phyloP scores from a whole-genome alignment of 2,113 vertebrate genomes.

The Melanerpes aurifrons region DNA sequence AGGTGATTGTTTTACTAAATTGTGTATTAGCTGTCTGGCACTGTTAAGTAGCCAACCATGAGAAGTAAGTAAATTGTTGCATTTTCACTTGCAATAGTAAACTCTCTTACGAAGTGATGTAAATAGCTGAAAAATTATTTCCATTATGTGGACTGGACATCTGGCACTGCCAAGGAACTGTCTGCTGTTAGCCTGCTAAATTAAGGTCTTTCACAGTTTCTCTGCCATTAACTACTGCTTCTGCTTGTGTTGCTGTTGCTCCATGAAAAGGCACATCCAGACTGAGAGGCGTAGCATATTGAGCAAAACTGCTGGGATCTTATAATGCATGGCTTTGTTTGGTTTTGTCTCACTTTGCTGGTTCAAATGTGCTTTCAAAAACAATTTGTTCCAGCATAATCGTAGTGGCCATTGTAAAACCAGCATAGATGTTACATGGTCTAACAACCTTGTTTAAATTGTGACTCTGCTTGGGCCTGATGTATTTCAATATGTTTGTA shows the following conservation, averaged over 20 bases:
- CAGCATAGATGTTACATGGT: neutral
- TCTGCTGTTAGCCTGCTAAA: neutral
- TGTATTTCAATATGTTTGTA: neutral
- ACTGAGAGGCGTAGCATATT: neutral
- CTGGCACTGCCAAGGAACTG: neutral
- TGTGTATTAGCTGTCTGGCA: neutral
- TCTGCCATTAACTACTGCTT: neutral
- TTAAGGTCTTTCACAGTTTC: neutral
- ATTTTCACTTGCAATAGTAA: neutral
- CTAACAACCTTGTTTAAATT: neutral
- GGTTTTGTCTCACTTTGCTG: neutral
- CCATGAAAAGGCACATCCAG: neutral
- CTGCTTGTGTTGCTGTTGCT: neutral
- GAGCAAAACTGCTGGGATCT: neutral
- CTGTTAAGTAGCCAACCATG: neutral
- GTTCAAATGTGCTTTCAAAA: neutral
- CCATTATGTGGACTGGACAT: too few species aligned
- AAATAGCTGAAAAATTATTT: neutral
- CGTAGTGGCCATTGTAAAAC: neutral
- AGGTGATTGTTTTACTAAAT: neutral
- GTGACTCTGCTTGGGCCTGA: neutral
- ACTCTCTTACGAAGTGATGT: neutral
- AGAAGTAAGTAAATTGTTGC: neutral
- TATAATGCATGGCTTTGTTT: neutral
- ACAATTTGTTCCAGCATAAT: neutral